phyloP scores from a whole-genome alignment of 2,888 invertebrate genomes.

The Troilus luridus region DNA sequence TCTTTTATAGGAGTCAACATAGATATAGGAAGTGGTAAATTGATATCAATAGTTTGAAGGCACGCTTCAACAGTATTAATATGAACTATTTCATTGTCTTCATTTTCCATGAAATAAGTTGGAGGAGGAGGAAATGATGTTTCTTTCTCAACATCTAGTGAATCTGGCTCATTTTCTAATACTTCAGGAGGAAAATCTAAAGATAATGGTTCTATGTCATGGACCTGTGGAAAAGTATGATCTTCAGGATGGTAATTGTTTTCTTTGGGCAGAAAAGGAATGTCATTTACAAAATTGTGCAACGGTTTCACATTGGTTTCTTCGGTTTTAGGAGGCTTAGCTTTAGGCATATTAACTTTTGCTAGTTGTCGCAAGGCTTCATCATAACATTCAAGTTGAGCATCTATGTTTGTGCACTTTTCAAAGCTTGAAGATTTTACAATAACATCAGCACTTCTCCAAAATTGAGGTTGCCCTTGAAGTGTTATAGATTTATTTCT shows the following conservation, averaged over 20 bases:
- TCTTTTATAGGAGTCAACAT: constrained; percentile 65
- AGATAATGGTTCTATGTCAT: constrained; percentile 56
- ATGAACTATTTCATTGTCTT: constrained; percentile 62
- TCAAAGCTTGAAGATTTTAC: constrained; percentile 62
- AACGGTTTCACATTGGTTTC: background rate
- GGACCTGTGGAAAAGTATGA: constrained; percentile 52
- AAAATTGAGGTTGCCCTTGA: constrained; percentile 65
- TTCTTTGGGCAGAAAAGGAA: constrained; percentile 1
- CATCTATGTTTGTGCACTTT: constrained; percentile 66
- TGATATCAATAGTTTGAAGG: constrained; percentile 58
- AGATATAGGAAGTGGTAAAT: constrained; percentile 62
- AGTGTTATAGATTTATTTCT: constrained; percentile 66
- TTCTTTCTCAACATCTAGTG: constrained; percentile 60
- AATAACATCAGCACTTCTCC: constrained; percentile 65
- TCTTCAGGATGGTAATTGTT: constrained; percentile 7
- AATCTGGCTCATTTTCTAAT: constrained; percentile 61
- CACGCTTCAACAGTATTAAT: constrained; percentile 61
- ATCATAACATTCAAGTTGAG: constrained; percentile 67
- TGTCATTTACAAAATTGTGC: constrained; percentile 23
- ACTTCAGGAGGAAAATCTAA: constrained; percentile 58
- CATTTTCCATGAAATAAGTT: constrained; percentile 63
- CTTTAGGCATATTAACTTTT: constrained; percentile 63
- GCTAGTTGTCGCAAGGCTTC: constrained; percentile 67
- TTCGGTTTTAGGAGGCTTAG: constrained; percentile 44
- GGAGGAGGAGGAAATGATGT: constrained; percentile 64